Evolutionary conservation across 2,113 vertebrate species (phyloP), one percentile per base, ranked within the genome.

Genomic region (Mormyrus iriodes): DNA sequence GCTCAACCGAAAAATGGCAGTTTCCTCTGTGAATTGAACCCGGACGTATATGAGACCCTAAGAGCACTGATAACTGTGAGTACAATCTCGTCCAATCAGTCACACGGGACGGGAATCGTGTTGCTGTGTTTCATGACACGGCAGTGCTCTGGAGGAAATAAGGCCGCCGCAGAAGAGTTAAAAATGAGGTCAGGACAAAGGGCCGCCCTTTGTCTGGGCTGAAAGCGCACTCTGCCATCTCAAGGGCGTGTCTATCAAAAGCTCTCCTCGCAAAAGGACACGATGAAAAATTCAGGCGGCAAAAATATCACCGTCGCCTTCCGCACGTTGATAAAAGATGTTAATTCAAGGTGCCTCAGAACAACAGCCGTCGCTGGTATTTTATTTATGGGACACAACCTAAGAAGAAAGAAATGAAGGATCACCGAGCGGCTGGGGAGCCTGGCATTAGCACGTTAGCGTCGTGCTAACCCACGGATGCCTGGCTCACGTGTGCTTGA

Each of bases 51-150:
- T 17, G 6, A 85, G 44, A 49, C 24, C 7, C 12, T 17, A 15
- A 49, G 21, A 17, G 31, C 69, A 39, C 69, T 73, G 13, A 15
- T 39, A 35, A 39, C 3, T 17, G 31, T 88, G 87, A 35, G 83
- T 83, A 69, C 90, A 35, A 86, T 65, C 69, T 86, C 91, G 92
- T 93, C 94, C 92, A 92, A 91, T 92, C 91, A 93, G 94, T 95
- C 95, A 95, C 93, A 94, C 94, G 95, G 95, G 94, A 95, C 95
- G 95, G 94, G 95, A 95, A 95, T 94, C 92, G 95, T 94, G 94
- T 93, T 93, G 93, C 93, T 93, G 93, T 91, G 92, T 93, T 94
- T 94, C 93, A 93, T 94, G 94, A 93, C 94, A 92, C 93, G 88
- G 92, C 92, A 94, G 93, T 96, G 95, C 95, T 96, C 94, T 94